A percentile compares a stretch with the other conserved stretches of the same genome.
Conservation (phyloP, 2,797 vertebrate species). For the Myiothlypis coronata region DNA sequence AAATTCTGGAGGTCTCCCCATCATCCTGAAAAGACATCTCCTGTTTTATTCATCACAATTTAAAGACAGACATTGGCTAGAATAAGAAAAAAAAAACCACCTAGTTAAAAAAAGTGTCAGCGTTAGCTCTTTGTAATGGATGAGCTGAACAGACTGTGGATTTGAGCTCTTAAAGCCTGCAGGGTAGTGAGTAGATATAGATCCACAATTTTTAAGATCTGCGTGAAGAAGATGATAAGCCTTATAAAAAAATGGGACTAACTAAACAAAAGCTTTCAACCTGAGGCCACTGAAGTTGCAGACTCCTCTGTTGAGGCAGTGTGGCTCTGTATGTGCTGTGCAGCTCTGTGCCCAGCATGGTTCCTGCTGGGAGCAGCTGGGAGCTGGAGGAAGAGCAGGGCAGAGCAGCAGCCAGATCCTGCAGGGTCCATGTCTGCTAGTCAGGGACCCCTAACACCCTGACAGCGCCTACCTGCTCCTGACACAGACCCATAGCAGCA, state of each 20-base stretch:
- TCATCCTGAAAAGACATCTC: neutral
- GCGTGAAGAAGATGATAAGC: neutral
- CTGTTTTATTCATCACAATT: neutral
- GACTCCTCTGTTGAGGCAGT: neutral
- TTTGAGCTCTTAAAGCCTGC: neutral
- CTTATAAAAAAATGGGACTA: neutral
- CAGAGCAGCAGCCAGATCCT: neutral
- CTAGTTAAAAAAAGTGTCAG: neutral
- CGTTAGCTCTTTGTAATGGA: neutral
- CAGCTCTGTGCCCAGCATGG: neutral
- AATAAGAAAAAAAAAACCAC: neutral
- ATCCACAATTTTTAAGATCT: neutral
- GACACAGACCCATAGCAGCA: neutral
- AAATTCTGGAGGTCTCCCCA: neutral
- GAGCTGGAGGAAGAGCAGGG: neutral
- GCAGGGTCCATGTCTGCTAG: fast-evolving
- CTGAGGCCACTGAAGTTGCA: neutral
- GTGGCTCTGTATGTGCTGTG: fast-evolving
- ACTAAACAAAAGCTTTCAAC: neutral
- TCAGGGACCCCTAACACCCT: fast-evolving
- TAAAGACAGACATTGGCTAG: neutral
- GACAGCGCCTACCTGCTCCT: neutral
- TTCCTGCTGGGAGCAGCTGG: neutral
- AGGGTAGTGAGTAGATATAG: neutral
- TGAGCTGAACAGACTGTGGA: neutral